These are phyloP conservation scores for Andrena haemorrhoa DNA, from an alignment of 2,888 invertebrate genomes.

Conservation along the genomic window DNA sequence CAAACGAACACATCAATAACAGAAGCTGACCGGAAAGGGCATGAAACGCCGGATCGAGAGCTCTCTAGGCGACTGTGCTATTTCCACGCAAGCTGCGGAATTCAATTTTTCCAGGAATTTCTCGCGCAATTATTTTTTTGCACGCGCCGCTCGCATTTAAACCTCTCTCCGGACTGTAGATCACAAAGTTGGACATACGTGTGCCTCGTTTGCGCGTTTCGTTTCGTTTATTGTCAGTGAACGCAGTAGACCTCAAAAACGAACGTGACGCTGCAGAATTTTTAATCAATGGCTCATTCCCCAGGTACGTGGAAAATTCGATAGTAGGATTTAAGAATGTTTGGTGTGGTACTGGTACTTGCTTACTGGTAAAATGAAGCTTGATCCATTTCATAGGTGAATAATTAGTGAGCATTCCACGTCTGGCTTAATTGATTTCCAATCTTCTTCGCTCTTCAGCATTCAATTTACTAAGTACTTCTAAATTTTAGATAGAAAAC, in stretches of 20 bases:
- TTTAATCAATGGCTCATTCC: too few relatives aligned
- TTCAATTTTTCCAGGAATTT: slow-evolving; percentile 16
- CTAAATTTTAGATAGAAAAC: too few relatives aligned
- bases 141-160: not conserved
- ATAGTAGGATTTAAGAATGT: too few relatives aligned
- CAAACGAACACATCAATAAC: not conserved
- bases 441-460: too few relatives aligned
- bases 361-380: too few relatives aligned
- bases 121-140: slow-evolving; percentile 14
- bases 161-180: not conserved
- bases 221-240: not conserved
- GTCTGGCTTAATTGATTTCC: too few relatives aligned
- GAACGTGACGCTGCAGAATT: not conserved
- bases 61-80: not conserved
- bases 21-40: not conserved
- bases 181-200: slow-evolving; percentile 1
- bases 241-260: not conserved
- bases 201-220: slow-evolving; percentile 4
- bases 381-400: too few relatives aligned
- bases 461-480: too few relatives aligned
- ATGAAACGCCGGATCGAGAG: not conserved
- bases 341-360: too few relatives aligned
- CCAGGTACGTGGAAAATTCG: too few relatives aligned
- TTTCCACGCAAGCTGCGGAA: slow-evolving; percentile 1
- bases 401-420: too few relatives aligned